phyloP scores from a whole-genome alignment of 2,113 vertebrate species.

The Pedionomus torquatus region DNA sequence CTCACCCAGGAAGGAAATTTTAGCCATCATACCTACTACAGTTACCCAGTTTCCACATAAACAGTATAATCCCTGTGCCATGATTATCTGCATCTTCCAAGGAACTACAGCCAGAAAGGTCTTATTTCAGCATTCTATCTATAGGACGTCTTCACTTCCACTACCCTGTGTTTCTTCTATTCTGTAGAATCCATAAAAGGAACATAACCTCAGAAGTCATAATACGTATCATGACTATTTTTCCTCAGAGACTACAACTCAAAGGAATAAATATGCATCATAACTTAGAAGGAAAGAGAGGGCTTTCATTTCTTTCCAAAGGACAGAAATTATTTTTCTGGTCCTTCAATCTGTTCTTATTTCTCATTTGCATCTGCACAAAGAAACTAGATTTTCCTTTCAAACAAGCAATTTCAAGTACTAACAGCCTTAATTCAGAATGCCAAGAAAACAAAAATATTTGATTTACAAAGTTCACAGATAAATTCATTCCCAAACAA shows the following conservation, averaged over 20 bases:
- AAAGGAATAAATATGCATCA: neutral
- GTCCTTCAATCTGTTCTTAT: neutral
- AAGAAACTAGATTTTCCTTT: neutral
- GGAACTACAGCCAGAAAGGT: neutral
- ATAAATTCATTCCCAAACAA: neutral
- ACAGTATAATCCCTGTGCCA: neutral
- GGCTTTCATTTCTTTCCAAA: neutral
- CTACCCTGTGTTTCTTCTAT: neutral
- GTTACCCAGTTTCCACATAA: neutral
- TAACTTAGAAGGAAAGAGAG: neutral
- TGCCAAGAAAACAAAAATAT: neutral
- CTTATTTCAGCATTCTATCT: neutral
- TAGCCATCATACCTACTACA: neutral
- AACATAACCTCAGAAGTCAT: neutral
- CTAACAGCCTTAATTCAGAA: neutral
- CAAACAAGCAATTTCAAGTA: neutral
- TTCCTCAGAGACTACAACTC: neutral
- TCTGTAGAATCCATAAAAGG: neutral
- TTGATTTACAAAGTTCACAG: neutral
- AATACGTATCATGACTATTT: neutral
- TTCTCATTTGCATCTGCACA: neutral
- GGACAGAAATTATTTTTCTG: neutral
- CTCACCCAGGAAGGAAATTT: neutral
- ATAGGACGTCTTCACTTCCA: neutral
- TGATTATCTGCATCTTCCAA: neutral